Evolutionary conservation across 2,797 vertebrate species (phyloP).

Genomic region (Echiichthys vipera): DNA sequence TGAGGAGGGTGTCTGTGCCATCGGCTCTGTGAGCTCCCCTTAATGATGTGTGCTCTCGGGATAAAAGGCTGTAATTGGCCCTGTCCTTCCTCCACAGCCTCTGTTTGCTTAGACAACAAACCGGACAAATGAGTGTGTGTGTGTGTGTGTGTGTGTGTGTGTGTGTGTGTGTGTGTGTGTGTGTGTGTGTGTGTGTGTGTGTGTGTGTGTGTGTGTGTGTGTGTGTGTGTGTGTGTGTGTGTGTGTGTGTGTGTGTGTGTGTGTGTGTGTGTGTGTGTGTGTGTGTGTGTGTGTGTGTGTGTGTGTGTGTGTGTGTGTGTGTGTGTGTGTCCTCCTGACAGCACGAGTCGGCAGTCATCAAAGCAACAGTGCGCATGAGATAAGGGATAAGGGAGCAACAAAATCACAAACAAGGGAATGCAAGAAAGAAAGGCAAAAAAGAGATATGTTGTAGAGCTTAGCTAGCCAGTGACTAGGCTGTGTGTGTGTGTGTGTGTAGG

Average conservation of each 20-base stretch:
- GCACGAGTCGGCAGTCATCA: conserved; percentile 27
- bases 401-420: conserved; percentile 39
- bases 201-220: too few species aligned
- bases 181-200: too few species aligned
- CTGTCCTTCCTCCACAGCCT: conserved; percentile 72
- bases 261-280: too few species aligned
- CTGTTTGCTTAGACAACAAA: conserved; percentile 83
- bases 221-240: too few species aligned
- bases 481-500: too few species aligned
- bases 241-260: too few species aligned
- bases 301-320: background rate
- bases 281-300: conserved; percentile 7
- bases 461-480: too few species aligned
- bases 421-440: background rate
- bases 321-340: conserved; percentile 39
- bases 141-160: background rate
- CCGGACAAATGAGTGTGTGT: conserved; percentile 71
- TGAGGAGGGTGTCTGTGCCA: conserved; percentile 29
- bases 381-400: conserved; percentile 33
- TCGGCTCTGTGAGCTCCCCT: conserved; percentile 62
- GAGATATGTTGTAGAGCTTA: conserved; percentile 33
- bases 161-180: too few species aligned
- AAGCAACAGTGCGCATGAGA: conserved; percentile 41
- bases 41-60: conserved; percentile 81
- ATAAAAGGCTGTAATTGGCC: conserved; percentile 81